Conservation (phyloP, 2,113 vertebrate species). For the Dicrurus megarhynchus region DNA sequence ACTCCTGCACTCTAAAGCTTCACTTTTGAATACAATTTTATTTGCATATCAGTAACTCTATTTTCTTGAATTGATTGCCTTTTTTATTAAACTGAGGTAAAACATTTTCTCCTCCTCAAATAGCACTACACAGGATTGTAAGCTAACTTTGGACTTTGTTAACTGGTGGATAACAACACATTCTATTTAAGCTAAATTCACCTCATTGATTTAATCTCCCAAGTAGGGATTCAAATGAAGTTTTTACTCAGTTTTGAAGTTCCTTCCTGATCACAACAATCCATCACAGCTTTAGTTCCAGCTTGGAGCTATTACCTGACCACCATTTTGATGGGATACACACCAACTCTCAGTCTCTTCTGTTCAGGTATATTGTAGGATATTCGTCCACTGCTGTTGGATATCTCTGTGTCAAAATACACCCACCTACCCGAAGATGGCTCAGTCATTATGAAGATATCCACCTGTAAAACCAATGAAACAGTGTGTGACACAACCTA, state of each 20-base stretch:
- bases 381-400: slow-evolving; percentile 91
- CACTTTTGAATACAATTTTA: background rate
- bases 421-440: slow-evolving; percentile 93
- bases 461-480: slow-evolving; percentile 77
- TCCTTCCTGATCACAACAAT: background rate
- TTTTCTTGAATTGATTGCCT: background rate
- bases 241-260: background rate
- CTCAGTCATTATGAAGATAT: slow-evolving; percentile 91
- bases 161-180: background rate
- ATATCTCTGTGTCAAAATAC: slow-evolving; percentile 92
- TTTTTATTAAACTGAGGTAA: background rate
- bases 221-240: background rate
- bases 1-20: background rate
- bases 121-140: background rate
- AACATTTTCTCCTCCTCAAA: background rate
- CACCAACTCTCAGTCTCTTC: slow-evolving; percentile 87
- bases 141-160: background rate
- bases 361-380: slow-evolving; percentile 86
- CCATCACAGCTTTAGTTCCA: background rate
- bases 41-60: background rate
- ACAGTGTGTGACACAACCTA: background rate
- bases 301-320: slow-evolving; percentile 82
- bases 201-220: background rate
- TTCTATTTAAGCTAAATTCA: background rate
- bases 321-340: slow-evolving; percentile 96